Percentiles rank a stretch among this genome's conserved stretches.
Evolutionary conservation across 2,888 invertebrate genomes (phyloP).

Genomic region (Ernsta delagoae): DNA sequence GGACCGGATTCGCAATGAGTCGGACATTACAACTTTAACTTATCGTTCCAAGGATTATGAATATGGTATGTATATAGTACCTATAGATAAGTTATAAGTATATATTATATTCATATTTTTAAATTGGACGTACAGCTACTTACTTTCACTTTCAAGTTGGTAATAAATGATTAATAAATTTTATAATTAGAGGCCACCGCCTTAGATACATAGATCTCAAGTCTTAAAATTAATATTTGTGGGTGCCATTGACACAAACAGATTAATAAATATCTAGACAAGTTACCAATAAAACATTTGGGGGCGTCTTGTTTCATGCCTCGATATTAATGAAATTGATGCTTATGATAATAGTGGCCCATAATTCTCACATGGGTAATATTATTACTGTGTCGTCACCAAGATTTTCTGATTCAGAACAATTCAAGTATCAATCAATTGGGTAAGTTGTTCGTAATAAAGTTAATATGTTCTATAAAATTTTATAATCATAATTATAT

Average conservation of each 20-base stretch:
- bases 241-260: background rate
- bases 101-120: background rate
- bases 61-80: slow-evolving; percentile 59
- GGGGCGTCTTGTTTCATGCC: background rate
- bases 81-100: too few species aligned
- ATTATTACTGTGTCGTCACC: too few species aligned
- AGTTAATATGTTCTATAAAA: too few species aligned
- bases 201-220: background rate
- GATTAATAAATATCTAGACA: background rate
- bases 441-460: too few species aligned
- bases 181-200: background rate
- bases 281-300: too few species aligned
- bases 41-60: slow-evolving; percentile 78
- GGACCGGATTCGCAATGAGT: slow-evolving; percentile 70
- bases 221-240: background rate
- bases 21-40: slow-evolving; percentile 57
- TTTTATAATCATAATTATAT: too few species aligned
- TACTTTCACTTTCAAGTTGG: background rate
- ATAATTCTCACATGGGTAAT: too few species aligned
- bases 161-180: background rate
- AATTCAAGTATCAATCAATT: too few species aligned
- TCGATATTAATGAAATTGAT: background rate
- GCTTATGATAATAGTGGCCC: too few species aligned
- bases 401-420: too few species aligned
- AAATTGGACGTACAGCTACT: background rate